A percentile compares a stretch with the other conserved stretches of the same genome.
Conservation (phyloP, 2,797 vertebrate genomes). For the Sphenopsis melanotis region DNA sequence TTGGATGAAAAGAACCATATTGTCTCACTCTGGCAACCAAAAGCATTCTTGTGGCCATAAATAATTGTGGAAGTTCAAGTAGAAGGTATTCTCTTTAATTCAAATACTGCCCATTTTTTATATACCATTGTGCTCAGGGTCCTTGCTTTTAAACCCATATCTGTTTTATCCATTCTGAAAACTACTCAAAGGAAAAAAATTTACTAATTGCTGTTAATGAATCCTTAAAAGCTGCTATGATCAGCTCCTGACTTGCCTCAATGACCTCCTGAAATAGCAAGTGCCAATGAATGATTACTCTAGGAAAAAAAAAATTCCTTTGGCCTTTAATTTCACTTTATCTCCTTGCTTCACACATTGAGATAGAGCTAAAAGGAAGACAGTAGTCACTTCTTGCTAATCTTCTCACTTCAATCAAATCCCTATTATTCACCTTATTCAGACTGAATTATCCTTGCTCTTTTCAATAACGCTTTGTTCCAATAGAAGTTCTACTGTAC, state of each 20-base stretch:
- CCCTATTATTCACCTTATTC: background rate
- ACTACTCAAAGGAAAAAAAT: background rate
- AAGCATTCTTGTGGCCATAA: background rate
- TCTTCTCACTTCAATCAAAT: constrained; percentile 17
- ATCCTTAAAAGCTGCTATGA: background rate
- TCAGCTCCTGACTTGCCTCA: background rate
- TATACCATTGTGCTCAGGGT: background rate
- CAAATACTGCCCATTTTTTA: background rate
- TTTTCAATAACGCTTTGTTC: constrained; percentile 1
- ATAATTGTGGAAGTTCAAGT: background rate
- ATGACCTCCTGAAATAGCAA: background rate
- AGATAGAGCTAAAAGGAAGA: background rate
- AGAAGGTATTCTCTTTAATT: background rate
- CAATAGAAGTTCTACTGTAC: background rate
- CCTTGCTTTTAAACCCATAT: background rate
- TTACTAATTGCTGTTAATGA: background rate
- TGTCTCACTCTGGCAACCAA: background rate
- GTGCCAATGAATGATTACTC: background rate
- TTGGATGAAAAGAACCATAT: background rate
- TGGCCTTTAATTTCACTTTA: constrained; percentile 1
- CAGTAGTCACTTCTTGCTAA: background rate
- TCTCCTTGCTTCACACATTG: background rate
- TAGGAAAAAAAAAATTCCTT: background rate
- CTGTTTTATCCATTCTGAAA: background rate
- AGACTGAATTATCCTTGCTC: background rate